Evolutionary conservation across 2,888 invertebrate genomes (phyloP), one percentile per base, ranked within the genome.

Genomic region (Strigamia maritima): DNA sequence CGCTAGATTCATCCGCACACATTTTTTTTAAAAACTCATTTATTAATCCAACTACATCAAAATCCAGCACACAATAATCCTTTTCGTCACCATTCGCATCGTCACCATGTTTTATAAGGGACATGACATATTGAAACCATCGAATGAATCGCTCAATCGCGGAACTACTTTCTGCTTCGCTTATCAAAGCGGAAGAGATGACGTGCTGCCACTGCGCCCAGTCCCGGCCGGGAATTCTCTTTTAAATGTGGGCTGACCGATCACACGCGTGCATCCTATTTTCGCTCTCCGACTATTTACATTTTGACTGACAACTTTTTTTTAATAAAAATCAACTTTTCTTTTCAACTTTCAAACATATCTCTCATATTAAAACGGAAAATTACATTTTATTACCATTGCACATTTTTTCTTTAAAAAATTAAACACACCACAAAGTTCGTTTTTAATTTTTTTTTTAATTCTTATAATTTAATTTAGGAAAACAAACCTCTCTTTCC

Each of bases 401-500:
- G 35, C 35, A 35, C 35, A 8, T 35, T 35, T 35, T 35, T 44
- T 44, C 14, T 44, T 7, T 12, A 14, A 4, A 19, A 14, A 26
- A 24, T 19, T 19, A 24, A 70, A 26, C 70, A 70, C n/a, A 70
- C 28, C 1, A 70, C 70, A 70, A 70, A 70, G 19, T 70, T 70
- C 19, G 12, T 70, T 16, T 24, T 70, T 70, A 16, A 75, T n/a
- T 28, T n/a, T 28, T 28, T 26, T n/a, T 75, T 26, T 22, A 75
- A 22, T 75, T 10, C 75, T n/a, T 16, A 26, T 14, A 65, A 22
- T 76, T 54, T 54, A 75, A 49, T 49, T 16, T 7, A 19, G 91
- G 90, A 87, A 93, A 93, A 79, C 89, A 85, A 2, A 94, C 91
- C 83, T 89, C 85, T 79, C 88, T 87, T 87, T 96, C 95, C 82